Evolutionary conservation across 2,113 vertebrate genomes (phyloP).

Genomic region (Proteles cristata): DNA sequence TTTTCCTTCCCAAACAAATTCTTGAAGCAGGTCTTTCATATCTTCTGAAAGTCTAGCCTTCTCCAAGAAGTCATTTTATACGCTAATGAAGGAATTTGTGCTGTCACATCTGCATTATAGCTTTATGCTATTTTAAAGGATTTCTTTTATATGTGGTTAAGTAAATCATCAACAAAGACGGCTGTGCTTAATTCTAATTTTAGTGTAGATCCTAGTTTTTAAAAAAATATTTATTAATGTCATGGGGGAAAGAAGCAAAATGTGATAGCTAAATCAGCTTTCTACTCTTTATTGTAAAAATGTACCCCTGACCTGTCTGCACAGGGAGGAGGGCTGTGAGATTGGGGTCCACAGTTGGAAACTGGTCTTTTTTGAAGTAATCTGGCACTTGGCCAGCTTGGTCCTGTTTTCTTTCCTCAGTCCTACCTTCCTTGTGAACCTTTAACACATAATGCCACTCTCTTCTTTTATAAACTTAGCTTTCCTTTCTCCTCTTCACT

Average conservation of each 20-base stretch:
- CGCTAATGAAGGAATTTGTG: neutral
- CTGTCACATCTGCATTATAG: neutral
- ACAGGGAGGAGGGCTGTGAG: too few relatives aligned
- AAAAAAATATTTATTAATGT: neutral
- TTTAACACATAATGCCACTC: accelerated
- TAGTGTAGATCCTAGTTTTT: too few relatives aligned
- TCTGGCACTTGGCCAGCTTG: neutral
- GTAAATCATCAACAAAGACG: neutral
- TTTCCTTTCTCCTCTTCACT: neutral
- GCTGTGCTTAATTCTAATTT: neutral
- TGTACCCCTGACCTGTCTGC: neutral
- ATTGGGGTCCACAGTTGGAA: neutral
- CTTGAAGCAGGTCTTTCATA: neutral
- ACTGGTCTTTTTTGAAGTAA: neutral
- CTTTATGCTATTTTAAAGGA: neutral
- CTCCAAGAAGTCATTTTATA: neutral
- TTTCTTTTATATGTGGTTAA: neutral
- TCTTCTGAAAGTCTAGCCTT: neutral
- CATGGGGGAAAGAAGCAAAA: neutral
- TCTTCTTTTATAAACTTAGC: neutral
- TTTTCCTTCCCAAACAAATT: neutral
- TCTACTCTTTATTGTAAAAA: neutral
- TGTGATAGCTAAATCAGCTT: neutral
- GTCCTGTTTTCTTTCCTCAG: neutral
- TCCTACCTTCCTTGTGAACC: neutral